These are phyloP conservation scores for Amphiprion ocellaris DNA, from an alignment of 2,113 vertebrate species.

Conservation along the genomic window DNA sequence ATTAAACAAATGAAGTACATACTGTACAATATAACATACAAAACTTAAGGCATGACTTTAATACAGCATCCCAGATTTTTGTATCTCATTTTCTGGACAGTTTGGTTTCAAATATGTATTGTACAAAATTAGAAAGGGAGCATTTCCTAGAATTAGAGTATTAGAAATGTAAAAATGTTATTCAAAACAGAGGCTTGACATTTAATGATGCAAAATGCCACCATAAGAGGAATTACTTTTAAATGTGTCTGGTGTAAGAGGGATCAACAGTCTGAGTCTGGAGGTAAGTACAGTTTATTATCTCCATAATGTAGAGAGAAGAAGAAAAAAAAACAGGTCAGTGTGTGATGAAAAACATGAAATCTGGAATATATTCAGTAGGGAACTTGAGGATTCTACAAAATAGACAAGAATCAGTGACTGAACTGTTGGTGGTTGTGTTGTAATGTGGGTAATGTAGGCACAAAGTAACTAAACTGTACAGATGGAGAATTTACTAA, in stretches of 20 bases:
- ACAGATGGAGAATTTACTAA: too few relatives aligned
- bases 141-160: not conserved
- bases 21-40: conserved; percentile 3
- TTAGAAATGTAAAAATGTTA: conserved; percentile 4
- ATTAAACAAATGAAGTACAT: conserved; percentile 39
- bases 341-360: not conserved
- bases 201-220: not conserved
- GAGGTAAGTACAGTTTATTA: not conserved
- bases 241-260: not conserved
- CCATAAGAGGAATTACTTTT: not conserved
- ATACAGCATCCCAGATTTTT: not conserved
- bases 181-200: not conserved
- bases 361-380: not conserved
- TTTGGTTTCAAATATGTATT: conserved; percentile 4
- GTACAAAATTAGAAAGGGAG: not conserved
- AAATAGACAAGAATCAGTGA: not conserved
- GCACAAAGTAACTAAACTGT: not conserved
- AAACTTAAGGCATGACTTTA: conserved; percentile 1
- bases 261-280: not conserved
- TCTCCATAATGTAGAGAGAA: too few relatives aligned
- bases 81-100: not conserved
- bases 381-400: not conserved
- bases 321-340: too few relatives aligned
- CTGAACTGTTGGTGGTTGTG: too few relatives aligned
- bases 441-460: conserved; percentile 11